Evolutionary conservation across 2,888 invertebrate genomes (phyloP).

Genomic region (Lutraria lutraria): DNA sequence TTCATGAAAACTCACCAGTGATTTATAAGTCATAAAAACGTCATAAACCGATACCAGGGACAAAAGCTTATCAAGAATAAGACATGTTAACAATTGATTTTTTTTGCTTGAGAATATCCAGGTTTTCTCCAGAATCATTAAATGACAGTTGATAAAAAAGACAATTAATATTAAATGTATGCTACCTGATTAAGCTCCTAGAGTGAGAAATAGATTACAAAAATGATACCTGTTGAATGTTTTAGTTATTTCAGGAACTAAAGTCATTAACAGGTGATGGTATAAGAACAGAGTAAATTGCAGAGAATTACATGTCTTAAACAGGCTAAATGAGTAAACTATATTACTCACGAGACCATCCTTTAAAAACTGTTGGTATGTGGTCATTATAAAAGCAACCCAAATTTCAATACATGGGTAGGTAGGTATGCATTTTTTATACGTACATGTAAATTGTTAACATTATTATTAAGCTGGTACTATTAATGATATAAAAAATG

Average conservation of each 20-base stretch:
- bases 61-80: conserved; percentile 16
- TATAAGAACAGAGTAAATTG: not conserved
- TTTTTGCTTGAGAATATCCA: conserved; percentile 14
- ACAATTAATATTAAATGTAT: not conserved
- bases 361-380: too few relatives aligned
- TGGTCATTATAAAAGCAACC: too few relatives aligned
- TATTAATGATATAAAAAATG: too few relatives aligned
- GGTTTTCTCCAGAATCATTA: not conserved
- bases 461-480: too few relatives aligned
- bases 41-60: not conserved
- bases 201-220: not conserved
- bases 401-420: too few relatives aligned
- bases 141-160: not conserved
- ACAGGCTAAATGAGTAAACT: too few relatives aligned
- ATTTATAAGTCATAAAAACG: conserved; percentile 17
- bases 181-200: not conserved
- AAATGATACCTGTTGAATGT: not conserved
- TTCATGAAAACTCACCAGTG: conserved; percentile 1
- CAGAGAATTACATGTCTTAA: too few relatives aligned
- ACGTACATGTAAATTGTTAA: too few relatives aligned
- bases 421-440: too few relatives aligned
- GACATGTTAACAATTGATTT: conserved; percentile 22
- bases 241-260: not conserved
- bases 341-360: too few relatives aligned
- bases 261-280: not conserved